phyloP scores from a whole-genome alignment of 2,888 invertebrate genomes.

The Helicoverpa assulta region DNA sequence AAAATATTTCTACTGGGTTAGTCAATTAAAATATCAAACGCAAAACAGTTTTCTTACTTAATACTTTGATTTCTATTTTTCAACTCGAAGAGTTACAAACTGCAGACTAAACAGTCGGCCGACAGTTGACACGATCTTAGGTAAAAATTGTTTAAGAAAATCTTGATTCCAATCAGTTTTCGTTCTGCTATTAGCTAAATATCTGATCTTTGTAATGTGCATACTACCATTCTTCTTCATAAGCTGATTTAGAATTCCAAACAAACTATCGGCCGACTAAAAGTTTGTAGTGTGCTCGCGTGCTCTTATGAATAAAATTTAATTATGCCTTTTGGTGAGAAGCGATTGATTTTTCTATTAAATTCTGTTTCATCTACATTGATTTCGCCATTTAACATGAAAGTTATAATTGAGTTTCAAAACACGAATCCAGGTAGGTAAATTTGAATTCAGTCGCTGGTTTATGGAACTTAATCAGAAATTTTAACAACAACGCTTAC shows the following conservation, averaged over 20 bases:
- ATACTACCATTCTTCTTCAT: too few species aligned
- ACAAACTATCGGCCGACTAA: too few species aligned
- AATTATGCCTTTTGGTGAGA: slow-evolving; percentile 27
- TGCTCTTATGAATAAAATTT: slow-evolving; percentile 25
- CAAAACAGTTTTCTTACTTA: slow-evolving; percentile 53
- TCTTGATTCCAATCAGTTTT: too few species aligned
- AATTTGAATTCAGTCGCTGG: slow-evolving; percentile 36
- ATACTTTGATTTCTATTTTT: slow-evolving; percentile 54
- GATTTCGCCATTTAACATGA: slow-evolving; percentile 38
- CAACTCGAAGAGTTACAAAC: background rate
- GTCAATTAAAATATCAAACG: slow-evolving; percentile 72
- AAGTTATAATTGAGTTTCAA: slow-evolving; percentile 45
- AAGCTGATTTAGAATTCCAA: too few species aligned
- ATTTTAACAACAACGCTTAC: slow-evolving; percentile 53
- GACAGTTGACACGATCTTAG: too few species aligned
- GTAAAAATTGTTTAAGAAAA: too few species aligned
- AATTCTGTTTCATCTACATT: slow-evolving; percentile 37
- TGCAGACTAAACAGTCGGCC: too few species aligned
- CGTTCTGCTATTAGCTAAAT: too few species aligned
- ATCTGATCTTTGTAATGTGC: too few species aligned
- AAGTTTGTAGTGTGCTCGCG: too few species aligned
- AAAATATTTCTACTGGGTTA: slow-evolving; percentile 56
- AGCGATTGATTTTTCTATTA: slow-evolving; percentile 24
- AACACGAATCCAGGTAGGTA: slow-evolving; percentile 41
- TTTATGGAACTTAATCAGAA: slow-evolving; percentile 64